phyloP scores from a whole-genome alignment of 2,113 vertebrate genomes.

The Choloepus hoffmanni region DNA sequence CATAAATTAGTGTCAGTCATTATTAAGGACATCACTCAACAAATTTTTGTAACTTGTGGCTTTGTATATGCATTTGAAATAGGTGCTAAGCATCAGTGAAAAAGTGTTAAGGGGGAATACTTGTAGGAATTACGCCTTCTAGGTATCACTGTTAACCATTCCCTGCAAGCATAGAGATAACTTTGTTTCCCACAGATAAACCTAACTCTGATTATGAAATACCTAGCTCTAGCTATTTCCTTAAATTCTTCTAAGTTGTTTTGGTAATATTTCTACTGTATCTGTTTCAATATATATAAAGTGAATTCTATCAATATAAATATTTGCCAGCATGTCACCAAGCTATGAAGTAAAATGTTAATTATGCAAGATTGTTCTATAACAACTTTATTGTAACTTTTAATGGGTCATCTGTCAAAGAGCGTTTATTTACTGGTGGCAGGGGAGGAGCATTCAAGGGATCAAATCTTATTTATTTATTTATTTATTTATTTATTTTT shows the following conservation, averaged over 20 bases:
- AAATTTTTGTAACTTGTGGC: background rate
- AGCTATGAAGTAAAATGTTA: background rate
- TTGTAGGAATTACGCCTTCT: background rate
- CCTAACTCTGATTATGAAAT: background rate
- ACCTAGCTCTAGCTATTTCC: background rate
- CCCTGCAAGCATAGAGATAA: background rate
- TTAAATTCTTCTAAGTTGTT: constrained; percentile 23
- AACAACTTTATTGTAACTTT: background rate
- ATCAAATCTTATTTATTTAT: constrained; percentile 17
- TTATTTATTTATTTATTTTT: constrained; percentile 39
- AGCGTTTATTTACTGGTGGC: background rate
- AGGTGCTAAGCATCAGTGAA: background rate
- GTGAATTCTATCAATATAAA: background rate
- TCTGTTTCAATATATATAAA: background rate
- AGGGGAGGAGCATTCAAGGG: background rate
- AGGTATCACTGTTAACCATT: background rate
- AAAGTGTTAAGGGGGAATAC: background rate
- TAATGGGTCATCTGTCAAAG: background rate
- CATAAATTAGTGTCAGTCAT: background rate
- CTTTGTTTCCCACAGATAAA: background rate
- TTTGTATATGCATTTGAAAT: background rate
- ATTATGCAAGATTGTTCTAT: background rate
- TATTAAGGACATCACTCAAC: background rate
- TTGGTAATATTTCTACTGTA: background rate
- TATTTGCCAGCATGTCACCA: background rate